Evolutionary conservation across 1,140 invertebrate genomes (phyloP), one percentile per base, ranked within the genome.

Genomic region (Musca domestica): DNA sequence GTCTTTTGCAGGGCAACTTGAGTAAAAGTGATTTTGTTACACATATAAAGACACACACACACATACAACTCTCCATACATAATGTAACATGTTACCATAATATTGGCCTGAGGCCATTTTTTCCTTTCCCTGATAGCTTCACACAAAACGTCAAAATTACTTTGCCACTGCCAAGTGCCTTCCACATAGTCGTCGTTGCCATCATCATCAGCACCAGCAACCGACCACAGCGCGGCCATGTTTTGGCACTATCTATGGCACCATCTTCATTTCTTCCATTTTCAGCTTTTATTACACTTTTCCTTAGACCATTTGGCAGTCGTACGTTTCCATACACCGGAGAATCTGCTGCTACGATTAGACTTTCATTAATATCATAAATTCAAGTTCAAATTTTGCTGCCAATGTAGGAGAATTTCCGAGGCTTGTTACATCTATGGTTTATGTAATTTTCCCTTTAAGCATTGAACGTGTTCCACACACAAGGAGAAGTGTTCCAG

Each of bases 301-400:
- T 61, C 17, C 56, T 61, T 9, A 41, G 10, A 41, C 10, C 10
- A 7, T 41, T 41, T 41, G 3, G 5, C 6, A 41, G 34, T 10
- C 34, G n/a, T 12, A 41, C 10, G 34, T 12, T 41, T 41, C 34
- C 10, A 41, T 41, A 30, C 27, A 30, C 27, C 27, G 9, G 27
- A 30, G 27, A 30, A 9, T n/a, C n/a, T 4, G 27, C 3, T 30
- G 27, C 3, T 30, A 30, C 9, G 27, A 58, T 30, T 20, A 61
- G 56, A 61, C 56, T 61, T 61, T 61, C 56, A 61, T 61, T 61
- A 61, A 61, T 41, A 61, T 61, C 56, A 61, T 61, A 61, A 61
- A 61, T 61, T 61, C 56, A 61, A 61, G 56, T 41, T 41, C 56
- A 61, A 61, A 61, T 61, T 61, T 27, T 14, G 23, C 6, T n/a